Percentiles rank a stretch among this genome's conserved stretches.
Conservation (phyloP, 2,797 vertebrate species). For the Microcaecilia unicolor region DNA sequence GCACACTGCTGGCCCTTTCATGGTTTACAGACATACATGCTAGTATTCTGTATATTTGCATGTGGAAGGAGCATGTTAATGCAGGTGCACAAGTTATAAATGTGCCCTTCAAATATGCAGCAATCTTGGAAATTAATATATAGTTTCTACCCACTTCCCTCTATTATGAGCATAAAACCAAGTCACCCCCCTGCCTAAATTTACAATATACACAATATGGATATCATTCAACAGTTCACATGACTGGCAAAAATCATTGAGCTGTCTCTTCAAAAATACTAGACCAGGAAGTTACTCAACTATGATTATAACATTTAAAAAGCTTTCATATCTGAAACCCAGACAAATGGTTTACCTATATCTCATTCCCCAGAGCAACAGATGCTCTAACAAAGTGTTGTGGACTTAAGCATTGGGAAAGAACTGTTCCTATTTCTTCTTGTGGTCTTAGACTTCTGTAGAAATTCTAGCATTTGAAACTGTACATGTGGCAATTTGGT, state of each 20-base stretch:
- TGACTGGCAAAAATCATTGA: background rate
- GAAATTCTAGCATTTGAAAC: too few species aligned
- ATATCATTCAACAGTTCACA: conserved; percentile 10
- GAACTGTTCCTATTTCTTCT: too few species aligned
- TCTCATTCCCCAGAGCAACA: conserved; percentile 19
- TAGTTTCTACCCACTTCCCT: conserved; percentile 3
- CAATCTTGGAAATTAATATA: background rate
- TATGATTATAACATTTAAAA: conserved; percentile 38
- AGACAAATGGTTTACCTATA: conserved; percentile 26
- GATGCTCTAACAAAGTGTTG: too few species aligned
- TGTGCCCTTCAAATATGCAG: conserved; percentile 1
- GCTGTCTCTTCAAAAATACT: conserved; percentile 19
- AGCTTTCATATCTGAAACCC: conserved; percentile 29
- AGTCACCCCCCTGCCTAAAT: conserved; percentile 13
- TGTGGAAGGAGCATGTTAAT: too few species aligned
- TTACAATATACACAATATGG: too few species aligned
- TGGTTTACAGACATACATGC: too few species aligned
- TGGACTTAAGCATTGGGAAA: too few species aligned
- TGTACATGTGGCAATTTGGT: too few species aligned
- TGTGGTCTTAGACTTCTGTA: too few species aligned
- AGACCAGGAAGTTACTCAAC: conserved; percentile 31
- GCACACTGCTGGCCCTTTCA: too few species aligned
- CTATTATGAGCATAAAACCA: conserved; percentile 8
- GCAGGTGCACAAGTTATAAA: too few species aligned
- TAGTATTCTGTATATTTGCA: too few species aligned